Percentiles rank a stretch among this genome's conserved stretches.
Conservation (phyloP, 2,113 vertebrate species). For the Erpornis zantholeuca region DNA sequence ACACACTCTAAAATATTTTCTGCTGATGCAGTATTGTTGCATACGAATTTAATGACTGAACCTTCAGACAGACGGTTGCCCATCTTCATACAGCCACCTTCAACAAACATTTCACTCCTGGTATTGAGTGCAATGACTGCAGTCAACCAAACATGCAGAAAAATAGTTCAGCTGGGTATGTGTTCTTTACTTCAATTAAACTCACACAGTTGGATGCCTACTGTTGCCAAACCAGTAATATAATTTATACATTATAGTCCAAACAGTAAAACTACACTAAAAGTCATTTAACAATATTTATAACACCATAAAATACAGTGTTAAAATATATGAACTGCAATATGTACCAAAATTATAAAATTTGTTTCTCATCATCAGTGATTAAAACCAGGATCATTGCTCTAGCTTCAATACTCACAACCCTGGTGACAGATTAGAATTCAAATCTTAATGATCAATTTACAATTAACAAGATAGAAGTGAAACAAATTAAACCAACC, state of each 20-base stretch:
- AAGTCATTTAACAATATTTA: conserved; percentile 88
- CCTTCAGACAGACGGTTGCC: conserved; percentile 32
- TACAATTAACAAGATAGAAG: conserved; percentile 88
- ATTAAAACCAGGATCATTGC: conserved; percentile 81
- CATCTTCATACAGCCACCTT: conserved; percentile 43
- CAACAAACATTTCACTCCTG: conserved; percentile 26
- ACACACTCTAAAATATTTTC: conserved; percentile 17
- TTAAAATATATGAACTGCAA: conserved; percentile 87
- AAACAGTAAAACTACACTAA: conserved; percentile 84
- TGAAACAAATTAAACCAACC: conserved; percentile 88
- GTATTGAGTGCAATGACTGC: conserved; percentile 54
- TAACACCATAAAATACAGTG: conserved; percentile 83
- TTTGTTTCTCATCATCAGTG: conserved; percentile 86
- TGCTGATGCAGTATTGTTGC: conserved; percentile 11
- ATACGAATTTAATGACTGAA: conserved; percentile 26
- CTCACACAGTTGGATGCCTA: conserved; percentile 82
- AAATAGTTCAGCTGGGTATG: conserved; percentile 73
- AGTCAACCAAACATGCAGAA: conserved; percentile 66
- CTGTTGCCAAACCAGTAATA: conserved; percentile 81
- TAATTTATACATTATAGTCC: conserved; percentile 85
- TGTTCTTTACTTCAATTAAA: conserved; percentile 84
- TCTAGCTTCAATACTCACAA: conserved; percentile 80
- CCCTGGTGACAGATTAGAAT: conserved; percentile 85
- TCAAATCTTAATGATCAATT: conserved; percentile 88
- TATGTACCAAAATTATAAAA: conserved; percentile 84